These are phyloP conservation scores for Myrmecophaga tridactyla DNA, from an alignment of 2,113 vertebrate genomes.

Conservation along the genomic window DNA sequence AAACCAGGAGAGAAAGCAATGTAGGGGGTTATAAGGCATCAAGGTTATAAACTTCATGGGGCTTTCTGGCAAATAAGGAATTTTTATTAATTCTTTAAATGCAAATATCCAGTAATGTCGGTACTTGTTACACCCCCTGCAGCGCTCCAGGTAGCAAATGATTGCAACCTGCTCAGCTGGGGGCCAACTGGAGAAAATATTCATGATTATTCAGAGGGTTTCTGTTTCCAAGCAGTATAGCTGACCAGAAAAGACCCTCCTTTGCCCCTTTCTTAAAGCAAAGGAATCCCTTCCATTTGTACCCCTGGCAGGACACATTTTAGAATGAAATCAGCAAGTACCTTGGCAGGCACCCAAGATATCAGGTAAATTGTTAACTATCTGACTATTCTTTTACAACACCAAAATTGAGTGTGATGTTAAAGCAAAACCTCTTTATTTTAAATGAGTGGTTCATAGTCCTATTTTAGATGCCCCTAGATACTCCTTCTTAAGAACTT, in stretches of 20 bases:
- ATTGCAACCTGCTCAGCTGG: conserved; percentile 49
- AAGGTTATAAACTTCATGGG: conserved; percentile 83
- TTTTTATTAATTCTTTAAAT: conserved; percentile 90
- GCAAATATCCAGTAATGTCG: conserved; percentile 79
- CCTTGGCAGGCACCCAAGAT: conserved; percentile 50
- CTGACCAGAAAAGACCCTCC: not conserved
- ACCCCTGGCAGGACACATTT: not conserved
- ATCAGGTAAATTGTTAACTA: conserved; percentile 71
- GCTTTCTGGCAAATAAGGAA: conserved; percentile 81
- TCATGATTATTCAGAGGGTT: not conserved
- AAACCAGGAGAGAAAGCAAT: conserved; percentile 75
- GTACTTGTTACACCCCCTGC: conserved; percentile 80
- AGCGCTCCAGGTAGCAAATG: conserved; percentile 60
- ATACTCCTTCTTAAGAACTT: not conserved
- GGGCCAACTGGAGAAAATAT: not conserved
- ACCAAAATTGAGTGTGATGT: conserved; percentile 34
- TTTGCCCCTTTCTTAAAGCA: not conserved
- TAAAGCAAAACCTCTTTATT: conserved; percentile 61
- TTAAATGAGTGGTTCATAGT: conserved; percentile 22
- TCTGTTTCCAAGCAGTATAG: not conserved
- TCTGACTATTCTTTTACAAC: conserved; percentile 52
- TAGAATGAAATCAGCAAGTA: conserved; percentile 38
- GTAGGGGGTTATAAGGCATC: conserved; percentile 79
- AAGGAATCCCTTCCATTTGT: not conserved
- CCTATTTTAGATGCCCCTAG: not conserved